phyloP scores from a whole-genome alignment of 2,113 vertebrate species.

The Callithrix jacchus region DNA sequence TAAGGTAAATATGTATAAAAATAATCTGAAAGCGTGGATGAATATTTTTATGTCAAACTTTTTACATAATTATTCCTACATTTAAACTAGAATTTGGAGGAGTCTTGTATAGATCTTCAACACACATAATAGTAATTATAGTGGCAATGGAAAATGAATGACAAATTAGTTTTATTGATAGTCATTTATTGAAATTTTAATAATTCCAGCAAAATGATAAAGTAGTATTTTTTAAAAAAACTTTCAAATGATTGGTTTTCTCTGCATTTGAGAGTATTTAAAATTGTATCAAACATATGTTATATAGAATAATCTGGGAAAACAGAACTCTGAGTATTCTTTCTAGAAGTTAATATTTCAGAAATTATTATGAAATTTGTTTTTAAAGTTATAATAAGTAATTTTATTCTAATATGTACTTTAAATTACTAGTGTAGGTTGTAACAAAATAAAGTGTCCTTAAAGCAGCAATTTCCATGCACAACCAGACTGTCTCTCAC shows the following conservation, averaged over 20 bases:
- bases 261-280: not conserved
- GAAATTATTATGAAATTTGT: slow-evolving; percentile 6
- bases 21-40: not conserved
- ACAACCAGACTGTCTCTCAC: not conserved
- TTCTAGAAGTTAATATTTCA: not conserved
- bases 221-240: not conserved
- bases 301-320: not conserved
- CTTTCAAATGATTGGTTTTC: not conserved
- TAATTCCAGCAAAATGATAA: not conserved
- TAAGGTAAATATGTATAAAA: not conserved
- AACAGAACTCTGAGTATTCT: not conserved
- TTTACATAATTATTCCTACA: not conserved
- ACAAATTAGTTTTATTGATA: not conserved
- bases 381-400: slow-evolving; percentile 34
- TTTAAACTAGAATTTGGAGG: not conserved
- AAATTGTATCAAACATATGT: not conserved
- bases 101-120: not conserved
- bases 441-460: not conserved
- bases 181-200: not conserved
- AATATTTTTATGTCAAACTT: not conserved
- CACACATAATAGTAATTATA: not conserved
- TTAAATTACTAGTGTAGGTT: not conserved
- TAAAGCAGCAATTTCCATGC: not conserved
- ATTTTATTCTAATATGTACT: not conserved
- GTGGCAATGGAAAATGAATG: not conserved